Base-by-base conservation (phyloP, 1,140 invertebrate genomes). In the Hypsibius dujardini region DNA sequence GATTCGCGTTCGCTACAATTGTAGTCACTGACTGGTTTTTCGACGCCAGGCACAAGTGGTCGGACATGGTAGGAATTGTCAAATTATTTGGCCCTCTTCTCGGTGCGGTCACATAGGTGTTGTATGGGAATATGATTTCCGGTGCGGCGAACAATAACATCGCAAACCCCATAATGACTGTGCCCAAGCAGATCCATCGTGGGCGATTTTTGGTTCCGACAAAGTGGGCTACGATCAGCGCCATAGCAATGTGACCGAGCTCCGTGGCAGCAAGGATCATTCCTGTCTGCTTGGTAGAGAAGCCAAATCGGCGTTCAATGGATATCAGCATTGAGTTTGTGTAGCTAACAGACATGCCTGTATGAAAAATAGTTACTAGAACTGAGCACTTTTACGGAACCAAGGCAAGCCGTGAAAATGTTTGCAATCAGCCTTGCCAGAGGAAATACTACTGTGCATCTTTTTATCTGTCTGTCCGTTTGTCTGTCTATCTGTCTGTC, bases 261-360 rank as follows among this genome's bases (percentile, higher is more conserved):
- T 97, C 93, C 42, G 91, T 93, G 7, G 91, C 90, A 71, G 89
- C 91, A 83, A 95, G 86, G 74, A 96, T 87, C 12, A 12, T 3
- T 7, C 62, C 62, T 45, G 45, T 67, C 45, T 67, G 62, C 3
- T 12, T 67, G 7, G 62, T 67, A 7, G 12, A 15, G 62, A 67
- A 45, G 45, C 42, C 62, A 67, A 67, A 67, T 15, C 62, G 62
- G 12, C 62, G 62, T 42, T 67, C 12, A 67, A 67, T 67, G 62
- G 62, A 67, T 42, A 67, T 42, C 62, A 67, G 62, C 12, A 45
- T 15, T 3, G 62, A 67, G 42, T 67, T 67, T 3, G 62, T 67
- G 42, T 67, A 67, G 45, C 62, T 67, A 12, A 67, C 62, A 7
- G 62, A 67, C 62, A 67, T 67, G 12, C 62, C 62, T 67, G 12